Evolutionary conservation across 1,140 invertebrate species (phyloP), one percentile per base, ranked within the genome.

Genomic region (Drosophila pachea): DNA sequence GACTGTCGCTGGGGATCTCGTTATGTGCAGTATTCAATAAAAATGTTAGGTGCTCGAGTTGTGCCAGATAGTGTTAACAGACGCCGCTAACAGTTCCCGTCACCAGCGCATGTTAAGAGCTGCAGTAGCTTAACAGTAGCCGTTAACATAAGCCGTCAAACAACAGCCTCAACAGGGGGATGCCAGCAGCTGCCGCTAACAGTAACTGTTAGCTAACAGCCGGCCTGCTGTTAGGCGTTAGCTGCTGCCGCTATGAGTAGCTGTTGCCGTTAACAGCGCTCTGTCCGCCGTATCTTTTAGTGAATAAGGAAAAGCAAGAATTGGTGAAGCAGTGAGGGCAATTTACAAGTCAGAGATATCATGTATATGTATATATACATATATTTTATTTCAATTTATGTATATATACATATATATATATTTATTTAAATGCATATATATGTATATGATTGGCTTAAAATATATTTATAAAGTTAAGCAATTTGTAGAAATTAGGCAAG

Each of bases 391-490:
- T n/a, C n/a, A n/a, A n/a, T n/a, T 22, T 22, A 22, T 22, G 3
- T 22, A 22, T 22, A 22, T 22, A 22, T 22, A 22, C 1, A 22
- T 22, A 22, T 49, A 42, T 74, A 58, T 52, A 38, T 68, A 58
- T 65, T 52, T 58, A 69, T 65, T 61, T 32, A 43, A 69, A 56
- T 43, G 43, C 9, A 43, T 38, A 68, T 63, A 55, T 68, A 73
- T 68, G 67, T 78, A 71, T 58, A 78, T 63, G 67, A 61, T 52
- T 55, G 45, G 54, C 33, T 76, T 22, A 22, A 76, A 74, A 74
- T 76, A 73, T 81, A 81, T 53, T 64, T 73, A 81, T 76, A 73
- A 76, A 81, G 56, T 65, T 73, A 81, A 79, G 77, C 77, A 68
- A 78, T 76, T 74, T 73, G 49, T 76, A 79, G 68, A 64, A 56